Percentiles rank a stretch among this genome's conserved stretches.
Evolutionary conservation across 2,113 vertebrate genomes (phyloP).

Genomic region (Trinectes maculatus): DNA sequence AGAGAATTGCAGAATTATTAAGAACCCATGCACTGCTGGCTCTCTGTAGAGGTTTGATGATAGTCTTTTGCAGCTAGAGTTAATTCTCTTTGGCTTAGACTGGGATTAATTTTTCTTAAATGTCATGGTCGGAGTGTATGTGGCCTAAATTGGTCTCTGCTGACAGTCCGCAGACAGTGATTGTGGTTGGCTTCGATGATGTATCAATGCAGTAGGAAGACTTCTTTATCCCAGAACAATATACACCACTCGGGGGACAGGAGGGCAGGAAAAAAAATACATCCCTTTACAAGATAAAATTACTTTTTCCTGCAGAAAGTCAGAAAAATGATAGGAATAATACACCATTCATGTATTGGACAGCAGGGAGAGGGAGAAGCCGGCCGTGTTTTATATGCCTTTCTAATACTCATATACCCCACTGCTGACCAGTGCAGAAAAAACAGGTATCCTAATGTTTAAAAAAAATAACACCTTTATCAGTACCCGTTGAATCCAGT

Average conservation of each 20-base stretch:
- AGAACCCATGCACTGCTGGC: not conserved
- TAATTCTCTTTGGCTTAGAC: conserved; percentile 55
- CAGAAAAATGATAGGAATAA: conserved; percentile 79
- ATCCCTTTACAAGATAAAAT: conserved; percentile 80
- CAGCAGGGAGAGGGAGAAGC: conserved; percentile 54
- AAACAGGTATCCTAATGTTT: conserved; percentile 88
- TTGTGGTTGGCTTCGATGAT: conserved; percentile 73
- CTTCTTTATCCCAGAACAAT: conserved; percentile 70
- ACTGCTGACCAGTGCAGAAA: conserved; percentile 93
- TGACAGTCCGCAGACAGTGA: conserved; percentile 63
- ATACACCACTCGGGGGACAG: conserved; percentile 54
- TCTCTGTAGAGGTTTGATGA: conserved; percentile 21
- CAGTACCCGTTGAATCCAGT: conserved; percentile 87
- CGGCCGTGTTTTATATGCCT: conserved; percentile 59
- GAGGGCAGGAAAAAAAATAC: conserved; percentile 60
- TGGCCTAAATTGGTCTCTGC: conserved; percentile 68
- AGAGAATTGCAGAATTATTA: conserved; percentile 22
- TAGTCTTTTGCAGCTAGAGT: conserved; percentile 20
- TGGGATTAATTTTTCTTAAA: conserved; percentile 65
- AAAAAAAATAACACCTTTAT: conserved; percentile 90
- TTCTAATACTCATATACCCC: conserved; percentile 60
- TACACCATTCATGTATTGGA: conserved; percentile 73
- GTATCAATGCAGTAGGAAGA: conserved; percentile 70
- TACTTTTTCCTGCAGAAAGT: conserved; percentile 78
- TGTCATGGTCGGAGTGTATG: conserved; percentile 69